Base-by-base conservation (phyloP, 2,797 vertebrate genomes). In the Halcyon chelicuti region DNA sequence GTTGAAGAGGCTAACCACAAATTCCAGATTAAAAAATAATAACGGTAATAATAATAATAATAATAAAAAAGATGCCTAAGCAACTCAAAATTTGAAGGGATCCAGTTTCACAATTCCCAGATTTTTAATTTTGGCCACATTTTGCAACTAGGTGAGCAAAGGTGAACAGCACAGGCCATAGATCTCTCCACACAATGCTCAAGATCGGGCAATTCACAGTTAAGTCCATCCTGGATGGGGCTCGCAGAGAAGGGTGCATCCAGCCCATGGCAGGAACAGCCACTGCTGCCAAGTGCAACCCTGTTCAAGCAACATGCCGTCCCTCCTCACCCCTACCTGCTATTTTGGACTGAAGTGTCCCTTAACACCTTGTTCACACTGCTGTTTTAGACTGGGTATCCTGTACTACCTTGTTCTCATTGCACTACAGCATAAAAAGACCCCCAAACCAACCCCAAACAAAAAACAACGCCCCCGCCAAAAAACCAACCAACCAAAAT, bases 271-370 rank as follows among this genome's bases (percentile, higher is more conserved):
- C 71, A 65, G 29, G 37, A 83, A 58, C 33, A 80, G 9, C 11
- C 14, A 2, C 20, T 0, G 0, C 7, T 39, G 26, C 17, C 14
- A 52, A 5, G 9, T 8, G 28, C 52, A 60, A 85, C 7, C n/a
- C 14, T 7, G 3, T 25, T 37, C 18, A 29, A 26, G 23, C 42
- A 37, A 42, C 0, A 3, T 42, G 16, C 6, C 28, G 5, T 68
- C 65, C 5, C 12, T 55, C 72, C 37, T 83, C 62, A 29, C 11
- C 31, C 12, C 19, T 35, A 12, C 29, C 68, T 88, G 14, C 9
- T 72, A n/a, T 68, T 90, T 80, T 28, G 28, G 33, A 77, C n/a
- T 15, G 29, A 40, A 40, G 16, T 19, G 33, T 35, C 68, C 83
- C 33, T 81, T 58, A 52, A 21, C 46, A 86, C 46, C 11, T 92